Base-by-base conservation (phyloP, 1,140 invertebrate genomes). In the Saccostrea cuccullata region DNA sequence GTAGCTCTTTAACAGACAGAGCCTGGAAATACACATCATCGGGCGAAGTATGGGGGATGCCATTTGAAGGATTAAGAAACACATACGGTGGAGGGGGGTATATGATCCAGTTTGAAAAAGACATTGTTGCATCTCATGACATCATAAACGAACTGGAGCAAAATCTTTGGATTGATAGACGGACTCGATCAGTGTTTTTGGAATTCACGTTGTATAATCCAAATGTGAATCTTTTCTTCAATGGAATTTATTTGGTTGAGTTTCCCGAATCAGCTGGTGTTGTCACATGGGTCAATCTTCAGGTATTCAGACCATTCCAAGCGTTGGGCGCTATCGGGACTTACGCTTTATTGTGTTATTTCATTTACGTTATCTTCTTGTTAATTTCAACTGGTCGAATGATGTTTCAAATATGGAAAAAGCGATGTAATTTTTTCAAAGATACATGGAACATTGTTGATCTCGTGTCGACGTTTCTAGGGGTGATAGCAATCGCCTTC, bases 201-300 rank as follows among this genome's bases (percentile, higher is more conserved):
- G 96, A 96, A 87, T 96, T 96, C 89, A 95, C 95, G 8, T 92
- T 95, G 1, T 96, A 96, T 89, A 96, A 96, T 92, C 94, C 95
- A 8, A 92, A 91, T 82, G 89, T 90, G 0, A 92, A 93, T 64
- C 40, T 93, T 55, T 93, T 94, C 84, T 73, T 87, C 12, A 91
- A 91, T 58, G 84, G 88, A 17, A 87, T 87, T 11, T 89, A 92
- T 55, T 20, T 93, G 26, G 82, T 86, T 0, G 96, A 96, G 90
- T 95, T 96, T 90, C 89, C 94, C 6, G 95, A 95, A 55, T 95
- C 94, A n/a, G 96, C 96, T 3, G 93, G 92, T 15, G 89, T 90
- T 0, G 30, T 91, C 0, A 89, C 88, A 13, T 90, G 88, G 82
- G 87, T 87, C 23, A 88, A 88, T 58, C 90, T 90, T 12, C 89